Percentiles rank a stretch among this genome's conserved stretches.
Evolutionary conservation across 1,140 invertebrate species (phyloP).

Genomic region (Magallana gigas): DNA sequence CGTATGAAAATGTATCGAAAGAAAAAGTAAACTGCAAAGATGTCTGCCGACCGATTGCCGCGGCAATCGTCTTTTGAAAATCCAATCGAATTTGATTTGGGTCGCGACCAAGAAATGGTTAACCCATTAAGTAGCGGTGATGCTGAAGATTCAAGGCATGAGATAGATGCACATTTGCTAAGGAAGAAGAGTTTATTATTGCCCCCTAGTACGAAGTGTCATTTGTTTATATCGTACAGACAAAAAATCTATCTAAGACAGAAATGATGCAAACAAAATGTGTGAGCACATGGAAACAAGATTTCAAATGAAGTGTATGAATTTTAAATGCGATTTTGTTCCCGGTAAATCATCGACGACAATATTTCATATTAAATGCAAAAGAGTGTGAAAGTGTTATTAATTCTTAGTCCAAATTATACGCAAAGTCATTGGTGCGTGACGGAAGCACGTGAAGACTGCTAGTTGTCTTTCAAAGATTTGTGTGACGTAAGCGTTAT

Average conservation of each 20-base stretch:
- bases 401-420: conserved; percentile 42
- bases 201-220: conserved; percentile 12
- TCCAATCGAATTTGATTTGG: too few species aligned
- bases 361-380: conserved; percentile 28
- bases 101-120: too few species aligned
- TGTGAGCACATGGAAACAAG: conserved; percentile 12
- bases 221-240: conserved; percentile 32
- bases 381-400: conserved; percentile 7
- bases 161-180: too few species aligned
- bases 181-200: neutral
- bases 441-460: conserved; percentile 4
- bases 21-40: too few species aligned
- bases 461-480: neutral
- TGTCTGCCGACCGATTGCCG: too few species aligned
- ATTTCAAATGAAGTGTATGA: conserved; percentile 36
- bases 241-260: conserved; percentile 8
- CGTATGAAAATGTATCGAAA: too few species aligned
- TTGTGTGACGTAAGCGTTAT: neutral
- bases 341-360: conserved; percentile 18
- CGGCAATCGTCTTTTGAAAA: too few species aligned
- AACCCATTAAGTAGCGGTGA: too few species aligned
- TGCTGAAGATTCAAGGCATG: too few species aligned
- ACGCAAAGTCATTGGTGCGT: conserved; percentile 35
- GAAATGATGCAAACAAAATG: neutral
- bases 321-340: conserved; percentile 21